Percentiles rank a stretch among this genome's conserved stretches.
Evolutionary conservation across 2,888 invertebrate genomes (phyloP).

Genomic region (Meta bourneti): DNA sequence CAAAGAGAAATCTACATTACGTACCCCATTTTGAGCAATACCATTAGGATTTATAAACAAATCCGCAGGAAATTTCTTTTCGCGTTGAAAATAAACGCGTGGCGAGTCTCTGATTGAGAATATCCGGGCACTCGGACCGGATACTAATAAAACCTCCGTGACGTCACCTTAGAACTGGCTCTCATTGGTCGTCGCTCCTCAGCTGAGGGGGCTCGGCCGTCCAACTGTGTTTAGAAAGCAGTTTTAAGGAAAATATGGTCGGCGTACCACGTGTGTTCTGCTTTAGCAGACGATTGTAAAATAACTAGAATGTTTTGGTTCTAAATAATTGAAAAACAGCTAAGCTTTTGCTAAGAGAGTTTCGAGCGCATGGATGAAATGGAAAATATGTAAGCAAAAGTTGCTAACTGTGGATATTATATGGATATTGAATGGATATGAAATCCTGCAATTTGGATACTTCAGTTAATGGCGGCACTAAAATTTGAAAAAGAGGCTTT

Average conservation of each 20-base stretch:
- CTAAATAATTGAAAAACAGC: no score
- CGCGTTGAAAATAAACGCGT: constrained; percentile 7
- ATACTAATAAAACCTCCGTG: constrained; percentile 55
- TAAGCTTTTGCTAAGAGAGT: no score
- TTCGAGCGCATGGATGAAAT: no score
- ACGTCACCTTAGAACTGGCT: constrained; percentile 32
- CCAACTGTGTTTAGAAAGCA: constrained; percentile 3
- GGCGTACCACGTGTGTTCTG: constrained; percentile 35
- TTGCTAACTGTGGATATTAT: no score
- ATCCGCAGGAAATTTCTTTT: constrained; percentile 65
- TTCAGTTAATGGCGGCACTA: no score
- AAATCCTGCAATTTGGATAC: no score
- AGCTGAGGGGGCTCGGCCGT: constrained; percentile 36
- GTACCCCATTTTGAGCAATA: neutral
- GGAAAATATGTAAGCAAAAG: no score
- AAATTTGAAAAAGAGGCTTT: no score
- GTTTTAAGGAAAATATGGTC: constrained; percentile 1
- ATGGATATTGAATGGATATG: no score
- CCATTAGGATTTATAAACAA: constrained; percentile 44
- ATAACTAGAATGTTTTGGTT: no score
- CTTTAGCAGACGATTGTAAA: neutral
- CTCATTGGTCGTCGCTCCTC: constrained; percentile 41
- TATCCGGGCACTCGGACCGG: constrained; percentile 59
- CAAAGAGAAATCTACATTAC: neutral
- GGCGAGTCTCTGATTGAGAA: constrained; percentile 50